These are phyloP conservation scores for Amblyopsis hoosieri DNA, from an alignment of 2,797 vertebrate species.

Conservation along the genomic window DNA sequence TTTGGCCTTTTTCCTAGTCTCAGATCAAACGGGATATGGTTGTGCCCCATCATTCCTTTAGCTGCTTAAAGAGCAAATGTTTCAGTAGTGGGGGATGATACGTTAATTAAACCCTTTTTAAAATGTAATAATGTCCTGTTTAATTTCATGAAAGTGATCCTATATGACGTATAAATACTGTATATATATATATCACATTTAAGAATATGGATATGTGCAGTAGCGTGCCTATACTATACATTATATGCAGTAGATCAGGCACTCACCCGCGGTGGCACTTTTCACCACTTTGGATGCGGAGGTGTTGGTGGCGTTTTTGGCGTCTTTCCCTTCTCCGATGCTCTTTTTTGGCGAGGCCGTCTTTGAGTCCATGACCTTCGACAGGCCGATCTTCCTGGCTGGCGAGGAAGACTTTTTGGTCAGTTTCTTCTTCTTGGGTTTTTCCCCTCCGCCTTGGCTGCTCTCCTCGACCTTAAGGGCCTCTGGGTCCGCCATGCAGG, in stretches of 20 bases:
- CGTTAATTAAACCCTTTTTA: not conserved
- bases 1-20: not conserved
- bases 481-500: constrained; percentile 97
- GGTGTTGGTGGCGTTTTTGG: constrained; percentile 95
- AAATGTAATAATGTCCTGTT: not conserved
- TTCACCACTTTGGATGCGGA: constrained; percentile 90
- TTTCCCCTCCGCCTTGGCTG: constrained; percentile 86
- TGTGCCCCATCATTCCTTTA: too few relatives aligned
- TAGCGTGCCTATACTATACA: not conserved
- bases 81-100: too few relatives aligned
- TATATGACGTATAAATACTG: too few relatives aligned
- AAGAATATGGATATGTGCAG: too few relatives aligned
- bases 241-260: not conserved
- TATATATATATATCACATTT: too few relatives aligned
- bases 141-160: not conserved
- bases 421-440: constrained; percentile 90
- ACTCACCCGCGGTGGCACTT: constrained; percentile 84
- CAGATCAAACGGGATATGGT: not conserved
- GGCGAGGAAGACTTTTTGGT: constrained; percentile 90
- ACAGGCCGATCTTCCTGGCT: constrained; percentile 85
- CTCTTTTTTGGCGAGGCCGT: constrained; percentile 90
- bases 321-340: constrained; percentile 89
- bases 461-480: constrained; percentile 87
- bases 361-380: constrained; percentile 89
- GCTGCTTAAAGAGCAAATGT: too few relatives aligned